Evolutionary conservation across 2,797 vertebrate species (phyloP), one percentile per base, ranked within the genome.

Genomic region (Anolis apletophallus): DNA sequence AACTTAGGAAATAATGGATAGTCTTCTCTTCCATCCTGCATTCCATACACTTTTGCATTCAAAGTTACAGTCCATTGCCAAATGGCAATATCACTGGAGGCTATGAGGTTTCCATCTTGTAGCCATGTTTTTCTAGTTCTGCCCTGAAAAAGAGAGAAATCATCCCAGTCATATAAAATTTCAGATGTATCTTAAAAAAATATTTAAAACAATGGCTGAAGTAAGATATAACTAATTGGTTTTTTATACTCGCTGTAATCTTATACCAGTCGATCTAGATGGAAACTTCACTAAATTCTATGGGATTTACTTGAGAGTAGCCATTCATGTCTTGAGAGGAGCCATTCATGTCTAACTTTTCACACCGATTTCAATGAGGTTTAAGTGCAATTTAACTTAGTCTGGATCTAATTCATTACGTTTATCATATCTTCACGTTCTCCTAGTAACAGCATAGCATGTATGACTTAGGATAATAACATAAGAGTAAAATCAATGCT

Each of bases 91-190:
- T 90, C 92, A 76, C 71, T 87, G 91, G 93, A 93, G 85, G 89
- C 96, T 99, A 99, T 7, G 98, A 98, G 0, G 98, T 99, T 97
- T 99, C 99, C 99, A 99, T 99, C 96, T 99, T 99, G 97, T 99
- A 99, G 90, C 99, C 98, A 83, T 99, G 98, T 94, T 99, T 99
- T 96, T 99, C 99, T 94, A 99, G 95, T 96, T 99, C 99, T 89
- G 98, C 98, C 96, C 99, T 99, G 95, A 61, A 93, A 46, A 46
- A 46, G 91, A 96, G 94, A 95, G 92, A 94, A 90, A 91, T 90
- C 93, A 67, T n/a, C 50, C 0, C 88, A 83, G 92, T 90, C 46
- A 79, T 69, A 3, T 13, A 76, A 82, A 87, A 50, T 82, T 34
- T 4, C 52, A 52, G 55, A 36, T 46, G 46, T 46, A 46, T 46